phyloP scores from a whole-genome alignment of 1,140 invertebrate species.

The Brachionus rubens region DNA sequence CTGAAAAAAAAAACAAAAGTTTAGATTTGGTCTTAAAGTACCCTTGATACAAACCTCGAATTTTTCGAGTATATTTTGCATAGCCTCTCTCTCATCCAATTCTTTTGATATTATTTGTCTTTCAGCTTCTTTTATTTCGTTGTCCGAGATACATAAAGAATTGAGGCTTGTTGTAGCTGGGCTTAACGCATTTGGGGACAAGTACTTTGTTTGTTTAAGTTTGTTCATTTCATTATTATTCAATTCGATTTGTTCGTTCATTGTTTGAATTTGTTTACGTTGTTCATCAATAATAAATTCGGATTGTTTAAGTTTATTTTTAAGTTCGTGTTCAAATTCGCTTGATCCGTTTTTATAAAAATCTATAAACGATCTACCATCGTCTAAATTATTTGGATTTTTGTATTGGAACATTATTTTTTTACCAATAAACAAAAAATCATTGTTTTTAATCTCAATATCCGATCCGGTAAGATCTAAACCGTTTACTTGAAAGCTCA shows the following conservation, averaged over 20 bases:
- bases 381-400: background rate
- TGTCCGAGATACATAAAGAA: background rate
- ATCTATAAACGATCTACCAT: no score
- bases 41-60: no score
- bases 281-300: slow-evolving; percentile 1
- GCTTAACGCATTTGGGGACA: background rate
- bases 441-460: background rate
- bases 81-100: background rate
- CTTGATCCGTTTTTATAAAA: background rate
- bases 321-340: background rate
- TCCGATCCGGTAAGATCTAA: background rate
- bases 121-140: background rate
- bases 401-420: slow-evolving; percentile 9
- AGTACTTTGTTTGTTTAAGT: background rate
- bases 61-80: slow-evolving; percentile 35
- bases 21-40: no score
- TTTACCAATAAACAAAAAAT: background rate
- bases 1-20: background rate
- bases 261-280: slow-evolving; percentile 37
- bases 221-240: background rate
- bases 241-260: slow-evolving; percentile 27
- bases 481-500: background rate
- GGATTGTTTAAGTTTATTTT: background rate
- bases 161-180: background rate
- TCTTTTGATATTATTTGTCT: slow-evolving; percentile 5